Conservation (phyloP, 2,888 invertebrate species). For the Tetropium fuscum region DNA sequence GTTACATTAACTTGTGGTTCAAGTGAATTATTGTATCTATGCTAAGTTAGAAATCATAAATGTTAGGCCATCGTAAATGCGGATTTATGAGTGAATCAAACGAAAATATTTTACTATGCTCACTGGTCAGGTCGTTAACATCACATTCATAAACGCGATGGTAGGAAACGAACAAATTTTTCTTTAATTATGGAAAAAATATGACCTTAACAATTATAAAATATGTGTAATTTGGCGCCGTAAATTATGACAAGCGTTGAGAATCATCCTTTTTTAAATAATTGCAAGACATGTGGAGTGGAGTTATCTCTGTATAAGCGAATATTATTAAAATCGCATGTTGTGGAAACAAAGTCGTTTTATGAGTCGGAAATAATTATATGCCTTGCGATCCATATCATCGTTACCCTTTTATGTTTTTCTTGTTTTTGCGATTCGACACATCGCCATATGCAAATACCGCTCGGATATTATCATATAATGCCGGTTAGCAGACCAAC, state of each 20-base stretch:
- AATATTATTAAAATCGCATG: constrained; percentile 25
- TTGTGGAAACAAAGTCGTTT: constrained; percentile 23
- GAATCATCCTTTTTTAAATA: constrained; percentile 16
- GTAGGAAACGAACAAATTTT: not conserved
- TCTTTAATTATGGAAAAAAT: constrained; percentile 3
- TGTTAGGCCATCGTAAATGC: constrained; percentile 27
- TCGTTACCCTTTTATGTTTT: constrained; percentile 4
- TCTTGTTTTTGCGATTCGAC: constrained; percentile 2
- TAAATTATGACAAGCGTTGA: constrained; percentile 23
- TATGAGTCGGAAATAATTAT: constrained; percentile 28
- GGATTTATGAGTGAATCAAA: constrained; percentile 24
- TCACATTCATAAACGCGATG: not conserved
- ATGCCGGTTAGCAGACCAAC: not conserved
- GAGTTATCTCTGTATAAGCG: not conserved
- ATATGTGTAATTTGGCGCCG: constrained; percentile 11
- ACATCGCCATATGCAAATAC: not conserved
- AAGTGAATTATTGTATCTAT: constrained; percentile 37
- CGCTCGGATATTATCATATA: not conserved
- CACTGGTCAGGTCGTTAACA: not conserved
- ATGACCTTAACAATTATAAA: constrained; percentile 1
- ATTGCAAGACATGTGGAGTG: constrained; percentile 12
- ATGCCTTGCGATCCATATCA: constrained; percentile 14
- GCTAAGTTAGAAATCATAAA: constrained; percentile 36
- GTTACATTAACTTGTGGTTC: constrained; percentile 50
- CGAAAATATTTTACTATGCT: not conserved